phyloP scores from a whole-genome alignment of 2,888 invertebrate species.

The Gymnoscelis rufifasciata region DNA sequence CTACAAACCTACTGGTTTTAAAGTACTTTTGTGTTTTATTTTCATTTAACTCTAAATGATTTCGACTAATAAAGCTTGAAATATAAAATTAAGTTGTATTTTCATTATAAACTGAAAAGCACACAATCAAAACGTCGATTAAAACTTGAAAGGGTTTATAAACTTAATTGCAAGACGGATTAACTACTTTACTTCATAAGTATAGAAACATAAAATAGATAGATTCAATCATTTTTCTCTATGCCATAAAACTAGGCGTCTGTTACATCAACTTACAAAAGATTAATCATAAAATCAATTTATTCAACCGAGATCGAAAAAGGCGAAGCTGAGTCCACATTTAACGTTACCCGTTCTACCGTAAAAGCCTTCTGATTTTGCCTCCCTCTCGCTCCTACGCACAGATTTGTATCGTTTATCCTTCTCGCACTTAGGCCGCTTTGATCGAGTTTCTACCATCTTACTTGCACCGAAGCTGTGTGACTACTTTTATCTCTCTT shows the following conservation, averaged over 20 bases:
- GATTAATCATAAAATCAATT: slow-evolving; percentile 76
- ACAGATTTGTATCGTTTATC: slow-evolving; percentile 33
- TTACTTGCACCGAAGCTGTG: slow-evolving; percentile 72
- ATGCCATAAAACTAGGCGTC: slow-evolving; percentile 46
- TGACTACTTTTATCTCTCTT: slow-evolving; percentile 75
- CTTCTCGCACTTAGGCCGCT: slow-evolving; percentile 53
- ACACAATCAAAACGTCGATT: too few species aligned
- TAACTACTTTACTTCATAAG: too few species aligned
- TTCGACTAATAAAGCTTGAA: too few species aligned
- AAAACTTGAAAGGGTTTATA: too few species aligned
- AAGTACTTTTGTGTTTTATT: too few species aligned
- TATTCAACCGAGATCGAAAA: slow-evolving; percentile 75
- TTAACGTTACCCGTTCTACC: slow-evolving; percentile 75
- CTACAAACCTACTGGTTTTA: too few species aligned
- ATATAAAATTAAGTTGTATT: too few species aligned
- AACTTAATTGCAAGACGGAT: too few species aligned
- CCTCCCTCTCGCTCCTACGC: slow-evolving; percentile 50
- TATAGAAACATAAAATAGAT: slow-evolving; percentile 33
- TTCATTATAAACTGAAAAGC: too few species aligned
- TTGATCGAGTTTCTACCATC: slow-evolving; percentile 77
- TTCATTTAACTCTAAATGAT: too few species aligned
- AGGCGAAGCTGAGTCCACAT: slow-evolving; percentile 68
- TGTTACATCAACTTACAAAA: slow-evolving; percentile 61
- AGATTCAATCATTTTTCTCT: slow-evolving; percentile 37
- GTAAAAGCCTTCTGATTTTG: slow-evolving; percentile 76